Conservation (phyloP, 2,113 vertebrate genomes). For the Chlamydotis undulata region DNA sequence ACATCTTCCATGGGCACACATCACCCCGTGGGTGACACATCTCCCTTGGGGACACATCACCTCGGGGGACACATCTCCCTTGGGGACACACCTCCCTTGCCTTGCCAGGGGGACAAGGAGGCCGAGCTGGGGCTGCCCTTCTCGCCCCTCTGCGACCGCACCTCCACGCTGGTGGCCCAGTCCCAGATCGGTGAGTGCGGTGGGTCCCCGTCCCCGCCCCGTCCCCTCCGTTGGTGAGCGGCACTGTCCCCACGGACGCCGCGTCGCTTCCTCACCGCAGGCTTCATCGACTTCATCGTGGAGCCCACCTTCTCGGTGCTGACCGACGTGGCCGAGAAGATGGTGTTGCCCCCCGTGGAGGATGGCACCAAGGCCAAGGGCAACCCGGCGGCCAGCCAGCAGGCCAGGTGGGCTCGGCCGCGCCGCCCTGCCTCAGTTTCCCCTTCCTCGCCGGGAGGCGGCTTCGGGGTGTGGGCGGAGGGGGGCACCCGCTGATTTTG, state of each 20-base stretch:
- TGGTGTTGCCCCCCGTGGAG: conserved; percentile 85
- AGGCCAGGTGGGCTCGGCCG: neutral
- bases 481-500: rapidly evolving
- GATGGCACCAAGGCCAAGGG: conserved; percentile 83
- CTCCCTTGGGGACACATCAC: too few species aligned
- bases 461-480: too few species aligned
- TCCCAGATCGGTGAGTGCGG: conserved; percentile 87
- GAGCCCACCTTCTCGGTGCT: conserved; percentile 92
- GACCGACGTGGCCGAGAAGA: conserved; percentile 92
- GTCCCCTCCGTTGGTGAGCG: too few species aligned
- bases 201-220: neutral
- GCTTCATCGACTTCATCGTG: conserved; percentile 96
- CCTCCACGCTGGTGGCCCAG: conserved; percentile 87
- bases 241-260: rapidly evolving
- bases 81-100: neutral
- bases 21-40: too few species aligned
- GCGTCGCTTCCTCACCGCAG: conserved; percentile 49
- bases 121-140: conserved; percentile 88
- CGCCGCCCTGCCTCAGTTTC: neutral
- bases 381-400: neutral
- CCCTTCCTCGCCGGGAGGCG: neutral
- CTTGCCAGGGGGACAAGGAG: conserved; percentile 87
- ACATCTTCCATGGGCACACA: too few species aligned
- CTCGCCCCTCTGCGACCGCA: conserved; percentile 90
- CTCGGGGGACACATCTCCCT: too few species aligned